phyloP scores from a whole-genome alignment of 2,797 vertebrate species.

The Gymnocypris eckloni region DNA sequence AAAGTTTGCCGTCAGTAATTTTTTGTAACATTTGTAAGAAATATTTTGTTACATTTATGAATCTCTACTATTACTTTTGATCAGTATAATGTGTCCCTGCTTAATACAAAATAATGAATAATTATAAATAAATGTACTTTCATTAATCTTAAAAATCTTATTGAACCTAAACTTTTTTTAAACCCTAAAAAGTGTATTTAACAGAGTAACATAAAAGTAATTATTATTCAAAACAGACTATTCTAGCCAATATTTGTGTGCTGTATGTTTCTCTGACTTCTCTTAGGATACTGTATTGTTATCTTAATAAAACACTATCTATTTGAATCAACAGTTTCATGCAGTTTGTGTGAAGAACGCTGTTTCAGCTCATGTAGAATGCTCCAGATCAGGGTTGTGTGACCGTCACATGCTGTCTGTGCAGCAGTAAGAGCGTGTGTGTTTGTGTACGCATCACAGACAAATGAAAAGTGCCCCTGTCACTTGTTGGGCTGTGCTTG shows the following conservation, averaged over 20 bases:
- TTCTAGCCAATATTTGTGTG: neutral
- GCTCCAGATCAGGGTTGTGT: neutral
- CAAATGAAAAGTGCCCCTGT: constrained; percentile 24
- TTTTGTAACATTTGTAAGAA: no score
- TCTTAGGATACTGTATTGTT: neutral
- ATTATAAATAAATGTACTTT: neutral
- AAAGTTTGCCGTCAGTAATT: neutral
- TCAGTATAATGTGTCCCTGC: neutral
- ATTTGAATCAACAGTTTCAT: neutral
- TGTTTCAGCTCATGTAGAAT: neutral
- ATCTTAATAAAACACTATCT: neutral
- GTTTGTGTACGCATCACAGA: neutral
- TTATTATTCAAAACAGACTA: neutral
- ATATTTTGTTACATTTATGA: neutral
- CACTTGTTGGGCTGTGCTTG: constrained; percentile 37
- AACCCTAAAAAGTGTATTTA: neutral
- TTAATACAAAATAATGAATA: neutral
- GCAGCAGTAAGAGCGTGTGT: neutral
- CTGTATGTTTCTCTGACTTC: neutral
- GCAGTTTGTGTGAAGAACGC: neutral
- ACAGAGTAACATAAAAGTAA: neutral
- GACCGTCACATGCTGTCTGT: neutral
- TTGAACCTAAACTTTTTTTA: neutral
- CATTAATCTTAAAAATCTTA: neutral
- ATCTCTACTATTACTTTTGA: neutral